These are phyloP conservation scores for Phrynocephalus forsythii DNA, from an alignment of 2,797 vertebrate species.

Conservation along the genomic window DNA sequence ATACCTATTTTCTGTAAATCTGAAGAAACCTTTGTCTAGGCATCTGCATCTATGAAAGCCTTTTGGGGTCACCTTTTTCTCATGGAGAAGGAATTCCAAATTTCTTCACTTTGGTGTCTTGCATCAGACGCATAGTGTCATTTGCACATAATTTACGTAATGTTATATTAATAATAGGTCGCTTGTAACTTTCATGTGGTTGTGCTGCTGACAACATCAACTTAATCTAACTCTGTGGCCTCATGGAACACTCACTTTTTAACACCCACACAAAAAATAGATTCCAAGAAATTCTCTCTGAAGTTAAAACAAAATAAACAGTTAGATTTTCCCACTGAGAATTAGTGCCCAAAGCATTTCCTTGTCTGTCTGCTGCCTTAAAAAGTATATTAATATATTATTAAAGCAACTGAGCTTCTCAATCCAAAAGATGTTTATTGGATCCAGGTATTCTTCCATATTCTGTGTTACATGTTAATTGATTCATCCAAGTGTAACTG, in stretches of 20 bases:
- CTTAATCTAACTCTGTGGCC: constrained; percentile 84
- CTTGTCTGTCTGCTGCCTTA: constrained; percentile 57
- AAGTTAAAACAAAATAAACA: constrained; percentile 88
- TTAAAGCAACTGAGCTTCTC: constrained; percentile 22
- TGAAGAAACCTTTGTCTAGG: background rate
- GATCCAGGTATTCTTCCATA: background rate
- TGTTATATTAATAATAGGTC: constrained; percentile 72
- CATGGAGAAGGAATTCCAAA: constrained; percentile 51
- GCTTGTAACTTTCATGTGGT: constrained; percentile 84
- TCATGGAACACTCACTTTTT: constrained; percentile 85
- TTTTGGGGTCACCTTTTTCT: constrained; percentile 36
- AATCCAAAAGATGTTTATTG: constrained; percentile 6
- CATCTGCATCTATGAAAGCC: constrained; percentile 32
- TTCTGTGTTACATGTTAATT: background rate
- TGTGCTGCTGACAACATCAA: constrained; percentile 80
- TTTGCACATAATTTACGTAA: constrained; percentile 47
- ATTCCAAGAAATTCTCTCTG: constrained; percentile 85
- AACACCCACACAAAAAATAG: constrained; percentile 85
- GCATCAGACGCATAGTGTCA: constrained; percentile 47
- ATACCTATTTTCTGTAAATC: background rate
- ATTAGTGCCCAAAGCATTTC: constrained; percentile 63
- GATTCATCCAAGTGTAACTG: background rate
- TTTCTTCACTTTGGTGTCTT: constrained; percentile 55
- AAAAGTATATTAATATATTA: constrained; percentile 38
- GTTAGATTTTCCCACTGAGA: constrained; percentile 72